Evolutionary conservation across 2,797 vertebrate genomes (phyloP), one percentile per base, ranked within the genome.

Genomic region (Sphaeramia orbicularis): DNA sequence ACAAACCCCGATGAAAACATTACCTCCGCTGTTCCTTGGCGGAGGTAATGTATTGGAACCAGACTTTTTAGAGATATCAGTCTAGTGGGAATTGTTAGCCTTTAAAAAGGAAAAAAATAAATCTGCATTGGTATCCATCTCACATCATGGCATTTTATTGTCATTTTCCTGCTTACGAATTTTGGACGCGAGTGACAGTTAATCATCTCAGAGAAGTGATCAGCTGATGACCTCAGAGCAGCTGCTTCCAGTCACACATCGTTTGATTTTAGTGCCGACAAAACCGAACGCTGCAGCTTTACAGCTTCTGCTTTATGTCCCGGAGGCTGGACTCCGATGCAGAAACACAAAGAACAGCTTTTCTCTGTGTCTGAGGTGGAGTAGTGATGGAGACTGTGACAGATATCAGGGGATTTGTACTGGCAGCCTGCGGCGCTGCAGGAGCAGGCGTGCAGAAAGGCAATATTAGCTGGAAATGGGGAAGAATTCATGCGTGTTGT

Each of bases 401-500:
- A 42, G 60, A 19, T 59, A 52, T 45, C 27, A 7, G 7, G 75
- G 54, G 74, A 68, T 63, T 74, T 66, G 41, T 27, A 37, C 21
- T 19, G 12, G 57, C 18, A 64, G 62, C 49, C 53, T 1, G 38
- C 38, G 30, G 53, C 38, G 21, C 9, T 56, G 16, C 43, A 15
- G 66, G 41, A 47, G 71, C 78, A 75, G 40, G 37, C 38, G 38
- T 30, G 53, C 53, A 56, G 71, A 84, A 82, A 88, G 76, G 69
- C 78, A 80, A 85, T 81, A 83, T 71, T 86, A 88, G 77, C 81
- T 74, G 80, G 83, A 88, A 90, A 90, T 86, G 70, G 78, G 73
- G 83, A 86, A 83, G 86, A 91, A 89, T 83, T 82, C 88, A 89
- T 84, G 87, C 85, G 70, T 90, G 86, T 74, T 87, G 79, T 76